Base-by-base conservation (phyloP, 2,888 invertebrate genomes). In the Latheticus oryzae region DNA sequence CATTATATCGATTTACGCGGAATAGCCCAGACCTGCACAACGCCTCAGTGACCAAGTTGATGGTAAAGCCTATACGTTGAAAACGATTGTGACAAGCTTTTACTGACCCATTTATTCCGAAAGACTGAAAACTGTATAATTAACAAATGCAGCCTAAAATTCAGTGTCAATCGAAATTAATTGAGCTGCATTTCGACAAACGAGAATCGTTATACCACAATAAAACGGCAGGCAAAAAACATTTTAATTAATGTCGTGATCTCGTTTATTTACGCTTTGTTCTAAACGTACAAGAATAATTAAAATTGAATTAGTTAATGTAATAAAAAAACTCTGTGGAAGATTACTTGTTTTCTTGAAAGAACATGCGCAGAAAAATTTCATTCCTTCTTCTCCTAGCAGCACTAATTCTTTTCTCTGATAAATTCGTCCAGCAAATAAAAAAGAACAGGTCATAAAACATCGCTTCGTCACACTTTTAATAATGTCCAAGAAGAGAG, bases 21-120 rank as follows among this genome's bases (percentile, higher is more conserved):
- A 23, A 2, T 5, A 7, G 15, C 15, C 13, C 24, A 8, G 15
- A 11, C 26, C 26, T 23, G 24, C 15, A 24, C 45, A 16, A 28
- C 30, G 17, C 16, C 5, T 43, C 45, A 45, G 11, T 32, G 9
- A 47, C 23, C 35, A 47, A 23, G 33, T 38, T 9, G 37, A 19
- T n/a, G 42, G n/a, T 42, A 35, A 26, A 16, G 17, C 42, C 13
- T 13, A 26, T 16, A 19, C 24, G 9, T 5, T n/a, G 17, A 17
- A 26, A 42, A 26, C 12, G 15, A 24, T 30, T 32, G 45, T 32
- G 45, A 45, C 45, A 45, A 19, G 45, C 45, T 45, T 45, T 32
- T 45, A 32, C 32, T 45, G 30, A 21, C 45, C 45, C 13, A 32
- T 45, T 45, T 32, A 19, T 19, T 19, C 11, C 21, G 30, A 19